Base-by-base conservation (phyloP, 1,140 invertebrate species). In the Hyles vespertilio region DNA sequence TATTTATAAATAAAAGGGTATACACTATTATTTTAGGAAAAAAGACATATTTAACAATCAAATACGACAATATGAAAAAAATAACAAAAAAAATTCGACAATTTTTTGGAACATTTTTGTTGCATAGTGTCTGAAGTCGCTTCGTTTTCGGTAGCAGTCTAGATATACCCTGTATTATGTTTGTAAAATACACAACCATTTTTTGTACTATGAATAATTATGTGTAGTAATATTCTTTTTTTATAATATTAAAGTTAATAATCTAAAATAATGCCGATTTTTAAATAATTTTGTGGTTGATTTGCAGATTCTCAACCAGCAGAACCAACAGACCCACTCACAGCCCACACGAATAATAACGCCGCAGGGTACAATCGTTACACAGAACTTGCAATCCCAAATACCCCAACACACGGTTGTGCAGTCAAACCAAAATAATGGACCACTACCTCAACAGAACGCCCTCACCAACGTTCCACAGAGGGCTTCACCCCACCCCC, bases 291-390 rank as follows among this genome's bases (percentile, higher is more conserved):
- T 10, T 48, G 3, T 22, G 6, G 22, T 34, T 47, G 46, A 33
- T 33, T 82, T 81, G 48, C 80, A 87, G 81, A 64, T 86, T 11
- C 49, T 85, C 32, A 86, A 81, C 33, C 80, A 84, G 66, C 79
- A 78, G 61, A 79, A 72, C 54, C 73, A 77, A 56, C 22, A 22
- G 22, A 46, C 56, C 3, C 70, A 74, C 33, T 12, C 50, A 34
- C 71, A 68, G 44, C 12, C 77, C 3, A 69, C 84, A 7, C 71
- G 85, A n/a, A 80, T 86, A 36, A 84, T 86, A 50, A 88, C 85
- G 5, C 79, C 75, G 36, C 83, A 86, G 57, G 85, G 85, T 22
- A 86, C 81, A 10, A 86, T 86, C 32, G 82, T 86, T 4, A 84
- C 81, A 5, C 83, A 86, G 65, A 76, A 63, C 34, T 40, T 81